Conservation (phyloP, 2,888 invertebrate genomes). For the Lasioglossum figueresi region DNA sequence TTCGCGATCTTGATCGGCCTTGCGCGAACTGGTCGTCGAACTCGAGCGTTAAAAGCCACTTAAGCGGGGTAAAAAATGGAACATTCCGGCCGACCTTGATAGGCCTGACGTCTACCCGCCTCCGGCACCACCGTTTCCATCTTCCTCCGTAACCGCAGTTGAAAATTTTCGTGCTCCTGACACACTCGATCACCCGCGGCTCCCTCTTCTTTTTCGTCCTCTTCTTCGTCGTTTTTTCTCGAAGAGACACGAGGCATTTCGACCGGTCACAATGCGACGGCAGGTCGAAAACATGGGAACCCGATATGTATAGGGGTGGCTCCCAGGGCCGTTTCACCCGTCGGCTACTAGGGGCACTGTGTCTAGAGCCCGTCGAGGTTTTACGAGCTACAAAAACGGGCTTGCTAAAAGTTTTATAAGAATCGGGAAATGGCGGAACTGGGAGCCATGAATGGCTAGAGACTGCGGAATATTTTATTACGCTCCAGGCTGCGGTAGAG, state of each 20-base stretch:
- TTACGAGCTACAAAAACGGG: neutral
- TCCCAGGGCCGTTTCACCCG: neutral
- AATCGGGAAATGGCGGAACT: neutral
- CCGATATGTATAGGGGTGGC: constrained; percentile 7
- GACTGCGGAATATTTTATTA: neutral
- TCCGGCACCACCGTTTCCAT: neutral
- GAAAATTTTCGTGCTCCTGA: constrained; percentile 1
- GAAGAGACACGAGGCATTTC: neutral
- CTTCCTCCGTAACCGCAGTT: constrained; percentile 10
- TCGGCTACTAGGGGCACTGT: neutral
- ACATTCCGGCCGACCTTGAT: constrained; percentile 7
- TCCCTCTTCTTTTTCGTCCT: neutral
- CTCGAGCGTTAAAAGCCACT: constrained; percentile 20
- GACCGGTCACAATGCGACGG: constrained; percentile 10
- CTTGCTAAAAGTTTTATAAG: neutral
- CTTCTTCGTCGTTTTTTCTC: neutral
- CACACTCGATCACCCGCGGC: neutral
- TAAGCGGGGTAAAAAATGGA: constrained; percentile 12
- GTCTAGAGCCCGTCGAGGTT: neutral
- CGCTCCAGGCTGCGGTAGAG: neutral
- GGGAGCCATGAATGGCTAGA: neutral
- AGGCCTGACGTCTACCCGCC: neutral
- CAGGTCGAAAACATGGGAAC: constrained; percentile 6
- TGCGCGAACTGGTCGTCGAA: constrained; percentile 13
- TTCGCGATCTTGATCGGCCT: constrained; percentile 10